Base-by-base conservation (phyloP, 1,140 invertebrate species). In the Littorina saxatilis region DNA sequence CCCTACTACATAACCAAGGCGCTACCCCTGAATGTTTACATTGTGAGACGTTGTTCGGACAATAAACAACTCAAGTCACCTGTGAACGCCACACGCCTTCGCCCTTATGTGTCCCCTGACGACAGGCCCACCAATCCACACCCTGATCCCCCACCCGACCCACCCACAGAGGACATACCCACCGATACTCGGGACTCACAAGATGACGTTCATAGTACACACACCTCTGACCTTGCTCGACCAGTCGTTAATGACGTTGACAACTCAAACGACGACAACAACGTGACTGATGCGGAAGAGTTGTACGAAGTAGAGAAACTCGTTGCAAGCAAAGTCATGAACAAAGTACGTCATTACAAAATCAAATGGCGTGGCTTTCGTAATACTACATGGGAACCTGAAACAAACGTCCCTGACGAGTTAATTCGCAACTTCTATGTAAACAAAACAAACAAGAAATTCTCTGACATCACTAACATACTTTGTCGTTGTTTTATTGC, bases 71-170 rank as follows among this genome's bases (percentile, higher is more conserved):
- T 75, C n/a, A 50, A 27, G 23, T 50, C 73, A 15, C 73, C 52
- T 5, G 40, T 75, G 0, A 37, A 75, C 27, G 73, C 73, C 9
- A 20, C 39, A 11, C 37, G 73, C 11, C 47, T 73, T 1, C 39
- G 47, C 15, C 70, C 39, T 5, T 73, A 73, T 37, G 39, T 23
- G 23, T 40, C 70, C 0, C 39, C 37, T 23, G 39, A 73, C 5
- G 39, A 73, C 37, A 43, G 37, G 23, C 70, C 70, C 27, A 73
- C 70, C 23, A 73, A 73, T 29, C 17, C 47, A n/a, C 70, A 63
- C 61, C n/a, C 27, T 1, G 61, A 63, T 15, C 61, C 61, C 4
- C n/a, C 13, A 7, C 11, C 20, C 5, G 11, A 27, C 1, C 5
- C 23, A 32, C 4, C 7, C 11, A 5, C 13, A 23, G 27, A 63